These are phyloP conservation scores for Drosophila anomalata DNA, from an alignment of 2,888 invertebrate species.

Conservation along the genomic window DNA sequence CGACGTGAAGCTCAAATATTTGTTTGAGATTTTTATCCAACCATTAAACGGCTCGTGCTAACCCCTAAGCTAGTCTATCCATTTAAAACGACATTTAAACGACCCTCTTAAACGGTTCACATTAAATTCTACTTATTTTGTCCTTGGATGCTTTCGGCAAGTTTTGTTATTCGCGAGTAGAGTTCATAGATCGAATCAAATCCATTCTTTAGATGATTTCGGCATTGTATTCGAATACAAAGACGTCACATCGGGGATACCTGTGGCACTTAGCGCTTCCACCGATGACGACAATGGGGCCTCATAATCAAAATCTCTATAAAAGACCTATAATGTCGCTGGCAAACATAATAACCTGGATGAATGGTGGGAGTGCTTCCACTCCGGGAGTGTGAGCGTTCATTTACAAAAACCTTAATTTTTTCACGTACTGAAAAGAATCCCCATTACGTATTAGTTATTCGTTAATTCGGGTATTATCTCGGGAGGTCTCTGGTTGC, in stretches of 20 bases:
- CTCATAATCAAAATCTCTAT: not conserved
- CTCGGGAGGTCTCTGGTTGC: constrained; percentile 9
- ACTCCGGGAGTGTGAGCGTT: constrained; percentile 20
- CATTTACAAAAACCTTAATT: constrained; percentile 14
- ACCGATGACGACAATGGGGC: constrained; percentile 31
- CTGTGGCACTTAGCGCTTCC: constrained; percentile 24
- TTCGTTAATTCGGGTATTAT: constrained; percentile 12
- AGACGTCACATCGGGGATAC: constrained; percentile 26
- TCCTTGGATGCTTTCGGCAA: constrained; percentile 34
- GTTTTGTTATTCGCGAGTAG: constrained; percentile 12
- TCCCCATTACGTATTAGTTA: constrained; percentile 9
- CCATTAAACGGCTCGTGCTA: constrained; percentile 28
- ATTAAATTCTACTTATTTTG: constrained; percentile 19
- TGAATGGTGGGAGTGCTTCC: constrained; percentile 30
- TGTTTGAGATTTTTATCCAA: constrained; percentile 17
- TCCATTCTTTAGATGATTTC: not conserved
- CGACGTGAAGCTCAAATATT: constrained; percentile 4
- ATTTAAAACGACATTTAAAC: constrained; percentile 14
- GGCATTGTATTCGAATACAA: constrained; percentile 18
- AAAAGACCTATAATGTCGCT: constrained; percentile 8
- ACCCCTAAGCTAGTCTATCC: constrained; percentile 16
- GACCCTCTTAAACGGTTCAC: constrained; percentile 22
- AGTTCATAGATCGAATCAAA: constrained; percentile 17
- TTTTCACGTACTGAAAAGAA: constrained; percentile 14
- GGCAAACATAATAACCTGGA: constrained; percentile 24